Conservation (phyloP, 2,888 invertebrate species). For the Pinctada fucata region DNA sequence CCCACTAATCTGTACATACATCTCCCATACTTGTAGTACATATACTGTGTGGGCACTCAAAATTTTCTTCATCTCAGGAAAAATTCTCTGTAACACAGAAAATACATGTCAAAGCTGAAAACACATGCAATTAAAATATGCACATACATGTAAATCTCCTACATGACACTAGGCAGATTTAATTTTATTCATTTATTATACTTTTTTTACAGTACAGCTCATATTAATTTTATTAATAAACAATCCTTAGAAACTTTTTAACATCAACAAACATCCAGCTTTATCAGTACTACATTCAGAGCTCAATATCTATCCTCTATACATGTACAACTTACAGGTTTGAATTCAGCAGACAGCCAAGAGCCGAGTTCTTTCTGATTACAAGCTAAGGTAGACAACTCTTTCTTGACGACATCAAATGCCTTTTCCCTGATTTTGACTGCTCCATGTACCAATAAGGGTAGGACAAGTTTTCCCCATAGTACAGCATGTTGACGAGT, state of each 20-base stretch:
- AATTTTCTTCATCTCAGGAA: conserved; percentile 59
- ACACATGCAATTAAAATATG: too few relatives aligned
- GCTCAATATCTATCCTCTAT: neutral
- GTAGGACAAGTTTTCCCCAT: conserved; percentile 64
- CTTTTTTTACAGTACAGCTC: too few relatives aligned
- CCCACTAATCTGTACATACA: conserved; percentile 65
- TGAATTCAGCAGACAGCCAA: conserved; percentile 57
- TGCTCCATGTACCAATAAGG: conserved; percentile 59
- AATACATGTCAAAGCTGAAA: neutral
- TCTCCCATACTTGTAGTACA: conserved; percentile 65
- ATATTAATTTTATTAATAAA: too few relatives aligned
- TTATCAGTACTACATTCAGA: too few relatives aligned
- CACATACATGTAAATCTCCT: neutral
- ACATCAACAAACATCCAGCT: too few relatives aligned
- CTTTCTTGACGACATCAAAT: conserved; percentile 52
- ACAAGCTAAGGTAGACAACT: conserved; percentile 41
- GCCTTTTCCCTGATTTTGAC: conserved; percentile 63
- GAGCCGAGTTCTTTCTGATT: conserved; percentile 52
- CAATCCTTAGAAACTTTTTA: too few relatives aligned
- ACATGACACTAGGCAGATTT: too few relatives aligned
- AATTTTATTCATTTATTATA: too few relatives aligned
- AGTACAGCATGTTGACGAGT: conserved; percentile 48
- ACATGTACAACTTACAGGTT: conserved; percentile 51
- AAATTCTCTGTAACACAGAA: conserved; percentile 53
- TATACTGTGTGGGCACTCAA: conserved; percentile 59